These are phyloP conservation scores for Orestias chungarensis DNA, from an alignment of 2,797 vertebrate genomes.

Conservation along the genomic window DNA sequence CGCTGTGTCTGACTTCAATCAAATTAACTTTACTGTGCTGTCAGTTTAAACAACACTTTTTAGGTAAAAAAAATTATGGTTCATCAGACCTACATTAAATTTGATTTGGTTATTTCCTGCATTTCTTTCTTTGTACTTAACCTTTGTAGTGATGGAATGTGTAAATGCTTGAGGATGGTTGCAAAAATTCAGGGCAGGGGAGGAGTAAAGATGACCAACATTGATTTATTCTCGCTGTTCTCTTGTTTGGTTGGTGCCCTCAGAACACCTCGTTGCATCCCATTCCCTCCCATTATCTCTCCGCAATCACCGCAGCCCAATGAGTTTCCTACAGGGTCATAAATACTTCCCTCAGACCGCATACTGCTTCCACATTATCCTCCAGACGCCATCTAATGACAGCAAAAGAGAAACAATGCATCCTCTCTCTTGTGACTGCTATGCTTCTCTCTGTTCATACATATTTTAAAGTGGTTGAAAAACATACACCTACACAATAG, in stretches of 20 bases:
- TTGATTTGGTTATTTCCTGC: slow-evolving; percentile 22
- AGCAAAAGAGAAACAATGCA: slow-evolving; percentile 86
- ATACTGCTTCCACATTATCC: slow-evolving; percentile 96
- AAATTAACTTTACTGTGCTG: slow-evolving; percentile 89
- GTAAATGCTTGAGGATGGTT: slow-evolving; percentile 80
- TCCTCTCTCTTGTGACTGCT: slow-evolving; percentile 73
- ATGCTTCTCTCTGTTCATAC: slow-evolving; percentile 66
- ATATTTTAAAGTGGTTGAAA: slow-evolving; percentile 71
- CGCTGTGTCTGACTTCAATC: slow-evolving; percentile 94
- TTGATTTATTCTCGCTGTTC: slow-evolving; percentile 98
- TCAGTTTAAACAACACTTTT: slow-evolving; percentile 68
- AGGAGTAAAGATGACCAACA: slow-evolving; percentile 91
- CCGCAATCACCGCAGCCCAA: slow-evolving; percentile 91
- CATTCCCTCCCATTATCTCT: slow-evolving; percentile 97
- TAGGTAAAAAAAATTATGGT: slow-evolving; percentile 56
- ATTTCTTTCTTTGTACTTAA: slow-evolving; percentile 47
- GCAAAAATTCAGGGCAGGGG: slow-evolving; percentile 59
- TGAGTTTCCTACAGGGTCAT: slow-evolving; percentile 93
- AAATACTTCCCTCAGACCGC: slow-evolving; percentile 94
- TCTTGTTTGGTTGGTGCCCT: slow-evolving; percentile 92
- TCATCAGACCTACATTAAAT: slow-evolving; percentile 43
- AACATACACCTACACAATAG: slow-evolving; percentile 60
- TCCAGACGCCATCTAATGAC: slow-evolving; percentile 88
- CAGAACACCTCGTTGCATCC: slow-evolving; percentile 95
- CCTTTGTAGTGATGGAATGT: slow-evolving; percentile 87